Evolutionary conservation across 2,113 vertebrate genomes (phyloP).

Genomic region (Falco punctatus): DNA sequence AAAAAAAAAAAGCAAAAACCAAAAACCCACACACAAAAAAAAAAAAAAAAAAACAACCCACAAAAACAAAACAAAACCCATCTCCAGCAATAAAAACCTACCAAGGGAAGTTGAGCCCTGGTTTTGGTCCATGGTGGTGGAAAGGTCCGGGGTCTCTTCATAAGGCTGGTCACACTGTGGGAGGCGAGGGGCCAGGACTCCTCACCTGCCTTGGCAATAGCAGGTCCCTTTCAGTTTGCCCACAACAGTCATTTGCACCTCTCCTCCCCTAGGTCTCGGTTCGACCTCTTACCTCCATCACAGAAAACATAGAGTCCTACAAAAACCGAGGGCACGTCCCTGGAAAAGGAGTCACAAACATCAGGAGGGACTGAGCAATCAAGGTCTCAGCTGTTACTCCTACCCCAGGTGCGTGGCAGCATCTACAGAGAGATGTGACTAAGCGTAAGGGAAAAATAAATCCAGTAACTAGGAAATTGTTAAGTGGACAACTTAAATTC

Average conservation of each 20-base stretch:
- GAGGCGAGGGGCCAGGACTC: neutral
- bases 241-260: neutral
- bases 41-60: too few species aligned
- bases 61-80: too few species aligned
- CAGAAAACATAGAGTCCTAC: neutral
- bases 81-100: neutral
- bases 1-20: neutral
- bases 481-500: conserved; percentile 28
- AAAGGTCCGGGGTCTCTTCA: neutral
- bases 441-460: neutral
- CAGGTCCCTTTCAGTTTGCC: neutral
- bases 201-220: neutral
- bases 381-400: neutral
- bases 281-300: neutral
- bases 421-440: neutral
- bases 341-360: neutral
- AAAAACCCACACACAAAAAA: too few species aligned
- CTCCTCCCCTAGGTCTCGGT: neutral
- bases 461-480: neutral
- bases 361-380: neutral
- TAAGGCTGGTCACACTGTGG: neutral
- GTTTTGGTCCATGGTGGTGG: neutral
- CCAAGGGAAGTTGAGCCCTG: neutral
- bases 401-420: neutral
- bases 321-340: neutral